Conservation (phyloP, 2,113 vertebrate genomes). For the Nycticryphes semicollaris region DNA sequence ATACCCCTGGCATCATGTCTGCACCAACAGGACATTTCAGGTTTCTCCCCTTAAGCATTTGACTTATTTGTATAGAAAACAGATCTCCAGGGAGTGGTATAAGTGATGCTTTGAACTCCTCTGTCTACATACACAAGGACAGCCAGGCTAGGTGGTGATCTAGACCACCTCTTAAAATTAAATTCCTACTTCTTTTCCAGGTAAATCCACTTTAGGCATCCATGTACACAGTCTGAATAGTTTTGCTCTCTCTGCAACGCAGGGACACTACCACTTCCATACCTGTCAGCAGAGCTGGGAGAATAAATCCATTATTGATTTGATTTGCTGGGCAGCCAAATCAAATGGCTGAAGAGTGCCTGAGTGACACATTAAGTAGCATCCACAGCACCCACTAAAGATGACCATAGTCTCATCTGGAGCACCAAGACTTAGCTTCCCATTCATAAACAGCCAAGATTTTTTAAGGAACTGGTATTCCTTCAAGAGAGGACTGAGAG, state of each 20-base stretch:
- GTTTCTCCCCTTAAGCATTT: not conserved
- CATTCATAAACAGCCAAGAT: not conserved
- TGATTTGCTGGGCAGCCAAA: not conserved
- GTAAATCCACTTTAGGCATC: not conserved
- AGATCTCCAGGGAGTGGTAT: not conserved
- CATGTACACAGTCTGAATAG: not conserved
- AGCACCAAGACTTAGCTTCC: not conserved
- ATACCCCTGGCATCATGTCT: rapidly evolving
- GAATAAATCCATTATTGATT: constrained; percentile 2
- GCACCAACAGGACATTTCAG: not conserved
- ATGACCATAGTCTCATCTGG: rapidly evolving
- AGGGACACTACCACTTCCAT: not conserved
- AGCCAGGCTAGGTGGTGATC: not conserved
- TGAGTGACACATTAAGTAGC: not conserved
- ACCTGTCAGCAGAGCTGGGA: not conserved
- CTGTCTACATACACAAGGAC: not conserved
- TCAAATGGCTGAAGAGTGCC: not conserved
- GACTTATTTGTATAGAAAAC: not conserved
- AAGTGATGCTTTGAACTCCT: not conserved
- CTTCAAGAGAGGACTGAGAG: not conserved
- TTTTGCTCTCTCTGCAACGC: not conserved
- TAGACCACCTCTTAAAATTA: not conserved
- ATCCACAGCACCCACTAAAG: not conserved
- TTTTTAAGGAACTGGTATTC: not conserved
- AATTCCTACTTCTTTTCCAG: not conserved